Conservation (phyloP, 2,888 invertebrate genomes). For the Acleris sparsana region DNA sequence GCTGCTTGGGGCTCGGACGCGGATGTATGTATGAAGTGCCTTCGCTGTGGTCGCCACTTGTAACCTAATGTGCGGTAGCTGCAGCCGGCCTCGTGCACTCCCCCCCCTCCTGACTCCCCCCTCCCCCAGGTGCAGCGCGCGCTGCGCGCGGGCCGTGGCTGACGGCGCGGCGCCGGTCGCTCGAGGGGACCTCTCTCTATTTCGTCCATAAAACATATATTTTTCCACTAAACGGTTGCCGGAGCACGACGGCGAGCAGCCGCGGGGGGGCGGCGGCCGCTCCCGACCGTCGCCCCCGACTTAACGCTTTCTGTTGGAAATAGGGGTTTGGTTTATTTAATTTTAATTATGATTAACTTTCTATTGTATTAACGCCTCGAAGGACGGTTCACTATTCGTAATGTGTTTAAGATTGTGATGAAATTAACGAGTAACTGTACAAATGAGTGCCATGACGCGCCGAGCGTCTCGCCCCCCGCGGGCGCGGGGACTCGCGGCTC, state of each 20-base stretch:
- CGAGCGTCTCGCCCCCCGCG: neutral
- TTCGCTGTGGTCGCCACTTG: no score
- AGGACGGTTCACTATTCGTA: constrained; percentile 1
- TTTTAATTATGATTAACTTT: neutral
- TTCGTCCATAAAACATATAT: constrained; percentile 28
- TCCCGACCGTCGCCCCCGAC: neutral
- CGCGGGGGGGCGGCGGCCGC: no score
- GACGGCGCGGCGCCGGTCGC: neutral
- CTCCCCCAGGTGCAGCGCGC: constrained; percentile 51
- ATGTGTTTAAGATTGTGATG: constrained; percentile 23
- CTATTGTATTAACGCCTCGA: constrained; percentile 1
- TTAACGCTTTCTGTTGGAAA: constrained; percentile 7
- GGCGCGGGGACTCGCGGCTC: no score
- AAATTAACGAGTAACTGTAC: constrained; percentile 24
- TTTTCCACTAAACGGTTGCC: constrained; percentile 20
- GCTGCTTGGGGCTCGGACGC: no score
- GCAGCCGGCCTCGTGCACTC: no score
- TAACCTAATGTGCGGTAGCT: no score
- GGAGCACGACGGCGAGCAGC: neutral
- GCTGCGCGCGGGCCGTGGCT: constrained; percentile 39
- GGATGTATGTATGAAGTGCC: no score
- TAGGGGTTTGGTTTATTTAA: constrained; percentile 12
- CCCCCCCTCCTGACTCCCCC: constrained; percentile 22
- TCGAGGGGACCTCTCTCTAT: constrained; percentile 10
- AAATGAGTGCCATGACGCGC: constrained; percentile 27